Evolutionary conservation across 2,113 vertebrate genomes (phyloP).

Genomic region (Cettia cetti): DNA sequence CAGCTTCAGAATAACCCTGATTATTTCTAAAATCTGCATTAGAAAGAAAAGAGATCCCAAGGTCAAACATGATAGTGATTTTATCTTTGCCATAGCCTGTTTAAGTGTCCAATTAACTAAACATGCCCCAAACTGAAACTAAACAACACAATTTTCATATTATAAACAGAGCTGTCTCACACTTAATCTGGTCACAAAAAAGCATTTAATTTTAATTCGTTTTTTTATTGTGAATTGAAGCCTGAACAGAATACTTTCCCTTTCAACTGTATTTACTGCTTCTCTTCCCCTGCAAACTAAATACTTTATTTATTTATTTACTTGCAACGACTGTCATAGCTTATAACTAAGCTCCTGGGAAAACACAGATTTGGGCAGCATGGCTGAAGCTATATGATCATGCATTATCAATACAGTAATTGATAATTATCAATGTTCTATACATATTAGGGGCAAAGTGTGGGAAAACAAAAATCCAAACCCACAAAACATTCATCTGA

Average conservation of each 20-base stretch:
- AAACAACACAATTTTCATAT: neutral
- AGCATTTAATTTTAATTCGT: neutral
- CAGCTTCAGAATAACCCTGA: conserved; percentile 96
- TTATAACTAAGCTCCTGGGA: neutral
- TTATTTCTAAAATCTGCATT: conserved; percentile 96
- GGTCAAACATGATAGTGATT: neutral
- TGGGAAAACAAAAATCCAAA: neutral
- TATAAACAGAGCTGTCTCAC: neutral
- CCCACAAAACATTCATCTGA: neutral
- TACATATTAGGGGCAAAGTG: neutral
- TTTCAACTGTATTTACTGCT: neutral
- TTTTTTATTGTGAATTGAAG: neutral
- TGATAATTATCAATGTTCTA: neutral
- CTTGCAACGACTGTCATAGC: neutral
- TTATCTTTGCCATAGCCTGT: neutral
- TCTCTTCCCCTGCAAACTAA: neutral
- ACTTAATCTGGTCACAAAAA: neutral
- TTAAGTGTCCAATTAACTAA: neutral
- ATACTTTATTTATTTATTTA: neutral
- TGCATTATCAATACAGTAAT: neutral
- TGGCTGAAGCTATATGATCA: neutral
- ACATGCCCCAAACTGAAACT: neutral
- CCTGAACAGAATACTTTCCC: neutral
- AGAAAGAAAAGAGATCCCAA: conserved; percentile 30
- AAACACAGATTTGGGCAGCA: neutral